Conservation (phyloP, 2,113 vertebrate species). For the Atrichornis clamosus region DNA sequence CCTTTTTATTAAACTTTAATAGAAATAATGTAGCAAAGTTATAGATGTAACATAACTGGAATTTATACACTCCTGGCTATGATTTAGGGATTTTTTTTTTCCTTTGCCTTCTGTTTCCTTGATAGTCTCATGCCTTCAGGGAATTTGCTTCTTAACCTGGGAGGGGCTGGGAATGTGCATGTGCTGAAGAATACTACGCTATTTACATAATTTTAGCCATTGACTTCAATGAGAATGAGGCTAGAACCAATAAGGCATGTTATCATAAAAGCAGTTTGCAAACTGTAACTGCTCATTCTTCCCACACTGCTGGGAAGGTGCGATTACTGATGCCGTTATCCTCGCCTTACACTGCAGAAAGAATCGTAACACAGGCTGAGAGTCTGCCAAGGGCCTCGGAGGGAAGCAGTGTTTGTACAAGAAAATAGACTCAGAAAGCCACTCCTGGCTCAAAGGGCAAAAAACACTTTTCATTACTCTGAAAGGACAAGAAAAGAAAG, state of each 20-base stretch:
- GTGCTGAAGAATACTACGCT: background rate
- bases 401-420: background rate
- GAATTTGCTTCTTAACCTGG: background rate
- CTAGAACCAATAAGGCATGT: background rate
- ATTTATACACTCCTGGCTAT: background rate
- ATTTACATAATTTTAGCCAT: background rate
- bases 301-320: background rate
- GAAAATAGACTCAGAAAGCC: conserved; percentile 10
- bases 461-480: background rate
- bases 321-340: background rate
- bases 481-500: background rate
- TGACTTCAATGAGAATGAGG: background rate
- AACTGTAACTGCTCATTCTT: background rate
- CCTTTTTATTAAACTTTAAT: background rate
- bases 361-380: background rate
- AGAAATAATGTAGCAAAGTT: background rate
- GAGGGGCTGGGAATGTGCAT: background rate
- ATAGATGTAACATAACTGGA: background rate
- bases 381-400: background rate
- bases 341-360: background rate
- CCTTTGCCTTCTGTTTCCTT: background rate
- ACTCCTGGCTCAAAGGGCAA: background rate
- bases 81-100: background rate
- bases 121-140: background rate
- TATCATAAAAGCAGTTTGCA: background rate